Base-by-base conservation (phyloP, 2,113 vertebrate species). In the Oplegnathus fasciatus region DNA sequence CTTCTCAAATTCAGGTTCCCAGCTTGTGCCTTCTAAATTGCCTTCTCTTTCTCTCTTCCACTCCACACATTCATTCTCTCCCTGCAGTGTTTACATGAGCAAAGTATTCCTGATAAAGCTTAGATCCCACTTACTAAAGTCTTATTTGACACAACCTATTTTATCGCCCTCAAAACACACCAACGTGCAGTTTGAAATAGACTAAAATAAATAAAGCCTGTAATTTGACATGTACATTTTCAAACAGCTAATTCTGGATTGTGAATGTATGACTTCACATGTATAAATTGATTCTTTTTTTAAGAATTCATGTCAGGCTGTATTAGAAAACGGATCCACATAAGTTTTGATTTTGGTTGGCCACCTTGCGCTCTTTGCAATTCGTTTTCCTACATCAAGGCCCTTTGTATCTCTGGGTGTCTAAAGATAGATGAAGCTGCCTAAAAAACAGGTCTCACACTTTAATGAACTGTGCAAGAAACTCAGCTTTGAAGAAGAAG, bases 391-490 rank as follows among this genome's bases (percentile, higher is more conserved):
- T 24, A 76, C 75, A 61, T 78, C 61, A 65, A 32, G 14, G 52
- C 9, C 66, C 54, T 18, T 37, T 14, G 40, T 40, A 37, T 30
- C 44, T 55, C 22, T n/a, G 10, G n/a, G 18, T 67, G 30, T 75
- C 42, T 79, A 46, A 75, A 52, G 64, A 83, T 67, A 75, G 75
- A 76, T 40, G 28, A 62, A 11, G 28, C 30, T 37, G 14, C 18
- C 32, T 73, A 68, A 77, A n/a, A 88, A 70, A 84, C 5, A n/a
- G 28, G 11, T 28, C 30, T 37, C 9, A 1, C 48, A 50, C 18
- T 80, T 78, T 54, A 80, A 86, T 81, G 69, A 89, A 76, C 54
- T 28, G 20, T 80, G 64, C 60, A 60, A 61, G 65, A 67, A 34
- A 30, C 17, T 20, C 28, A 48, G 65, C 84, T 86, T 91, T 86